Percentiles rank a stretch among this genome's conserved stretches.
Evolutionary conservation across 1,140 invertebrate species (phyloP).

Genomic region (Augochlora pura): DNA sequence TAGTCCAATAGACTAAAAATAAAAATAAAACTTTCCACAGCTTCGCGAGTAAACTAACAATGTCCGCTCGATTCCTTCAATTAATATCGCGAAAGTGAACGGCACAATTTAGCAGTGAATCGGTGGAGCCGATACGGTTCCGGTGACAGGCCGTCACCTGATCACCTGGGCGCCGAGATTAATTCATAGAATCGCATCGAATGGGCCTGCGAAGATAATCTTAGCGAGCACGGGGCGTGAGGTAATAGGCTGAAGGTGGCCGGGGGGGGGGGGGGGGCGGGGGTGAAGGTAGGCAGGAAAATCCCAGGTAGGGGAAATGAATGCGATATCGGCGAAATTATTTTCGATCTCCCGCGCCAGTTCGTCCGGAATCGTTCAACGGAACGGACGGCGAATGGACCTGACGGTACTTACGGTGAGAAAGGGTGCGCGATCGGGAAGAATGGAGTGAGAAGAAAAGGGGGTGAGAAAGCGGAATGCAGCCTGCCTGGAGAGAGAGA

Average conservation of each 20-base stretch:
- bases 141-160: background rate
- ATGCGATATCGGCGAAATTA: constrained; percentile 59
- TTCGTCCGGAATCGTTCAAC: constrained; percentile 34
- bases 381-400: constrained; percentile 44
- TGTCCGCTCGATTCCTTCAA: too few species aligned
- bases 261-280: background rate
- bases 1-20: too few species aligned
- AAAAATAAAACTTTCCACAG: too few species aligned
- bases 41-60: too few species aligned
- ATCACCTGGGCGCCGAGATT: background rate
- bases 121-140: background rate
- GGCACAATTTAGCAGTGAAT: too few species aligned
- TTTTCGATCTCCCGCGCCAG: constrained; percentile 47
- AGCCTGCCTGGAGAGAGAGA: constrained; percentile 59
- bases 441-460: constrained; percentile 70
- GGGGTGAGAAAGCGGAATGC: constrained; percentile 66
- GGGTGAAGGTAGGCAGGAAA: constrained; percentile 1
- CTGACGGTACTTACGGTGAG: constrained; percentile 61
- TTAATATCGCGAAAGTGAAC: too few species aligned
- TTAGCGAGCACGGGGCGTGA: background rate
- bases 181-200: constrained; percentile 17
- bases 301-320: constrained; percentile 25
- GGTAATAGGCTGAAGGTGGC: background rate
- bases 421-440: constrained; percentile 66
- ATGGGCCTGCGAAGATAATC: constrained; percentile 35